phyloP scores from a whole-genome alignment of 2,888 invertebrate genomes.

The Acleris sparsana region DNA sequence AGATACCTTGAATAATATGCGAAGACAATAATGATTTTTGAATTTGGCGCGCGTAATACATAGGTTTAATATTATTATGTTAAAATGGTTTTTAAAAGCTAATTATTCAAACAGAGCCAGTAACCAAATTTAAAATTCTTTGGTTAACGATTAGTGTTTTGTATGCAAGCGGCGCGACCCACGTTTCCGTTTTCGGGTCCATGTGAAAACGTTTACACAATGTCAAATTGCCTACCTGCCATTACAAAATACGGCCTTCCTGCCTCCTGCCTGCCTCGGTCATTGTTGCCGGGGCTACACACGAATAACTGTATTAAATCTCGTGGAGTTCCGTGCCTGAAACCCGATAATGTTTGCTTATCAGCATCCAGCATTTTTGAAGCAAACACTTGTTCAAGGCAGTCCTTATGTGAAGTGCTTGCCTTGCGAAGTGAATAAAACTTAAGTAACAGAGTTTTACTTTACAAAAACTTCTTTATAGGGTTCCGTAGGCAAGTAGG shows the following conservation, averaged over 20 bases:
- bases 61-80: too few species aligned
- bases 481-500: too few species aligned
- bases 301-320: slow-evolving; percentile 26
- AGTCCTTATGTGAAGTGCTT: neutral
- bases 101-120: slow-evolving; percentile 12
- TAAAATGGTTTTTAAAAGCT: neutral
- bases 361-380: neutral
- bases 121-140: slow-evolving; percentile 30
- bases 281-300: slow-evolving; percentile 46
- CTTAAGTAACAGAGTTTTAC: neutral
- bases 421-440: neutral
- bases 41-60: too few species aligned
- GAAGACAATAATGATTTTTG: too few species aligned
- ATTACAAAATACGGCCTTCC: slow-evolving; percentile 69
- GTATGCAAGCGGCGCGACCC: slow-evolving; percentile 71
- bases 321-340: slow-evolving; percentile 3
- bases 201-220: slow-evolving; percentile 77
- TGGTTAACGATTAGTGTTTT: slow-evolving; percentile 46
- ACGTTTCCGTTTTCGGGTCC: slow-evolving; percentile 73
- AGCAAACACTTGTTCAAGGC: slow-evolving; percentile 2
- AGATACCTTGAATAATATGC: too few species aligned
- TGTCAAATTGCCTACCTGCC: slow-evolving; percentile 70
- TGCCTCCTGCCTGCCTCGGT: slow-evolving; percentile 53
- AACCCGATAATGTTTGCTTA: neutral
- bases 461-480: neutral